Evolutionary conservation across 2,113 vertebrate species (phyloP), one percentile per base, ranked within the genome.

Genomic region (Neogale vison): DNA sequence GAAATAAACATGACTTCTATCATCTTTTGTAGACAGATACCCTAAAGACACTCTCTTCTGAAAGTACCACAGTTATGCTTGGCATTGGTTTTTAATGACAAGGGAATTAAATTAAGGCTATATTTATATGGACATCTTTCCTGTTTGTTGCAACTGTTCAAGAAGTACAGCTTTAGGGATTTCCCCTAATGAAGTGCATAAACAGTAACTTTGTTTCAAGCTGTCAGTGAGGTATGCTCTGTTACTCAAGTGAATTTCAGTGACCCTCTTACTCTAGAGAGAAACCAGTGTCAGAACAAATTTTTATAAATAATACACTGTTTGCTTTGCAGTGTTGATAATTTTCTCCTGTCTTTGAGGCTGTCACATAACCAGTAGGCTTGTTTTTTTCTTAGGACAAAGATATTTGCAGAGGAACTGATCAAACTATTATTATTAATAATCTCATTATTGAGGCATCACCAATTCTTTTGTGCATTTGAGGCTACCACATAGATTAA

Each of bases 361-460:
- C 81, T 96, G 71, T 88, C 92, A 90, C 45, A 88, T 90, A 95
- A 96, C 86, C 67, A 88, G 63, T 59, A 96, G 42, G 81, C 74
- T 92, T 89, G 69, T 87, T 97, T 90, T 90, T 93, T 96, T 96
- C 92, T 90, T 77, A 95, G 69, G 94, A 96, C 95, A 97, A 93
- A 96, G 69, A 55, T 88, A 72, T 95, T 96, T 97, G 57, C 92
- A 83, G 71, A 95, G 76, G 90, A 96, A 67, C 88, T 86, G 92
- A 95, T 98, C 92, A 96, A 88, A 97, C 69, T 84, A 93, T 94
- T 97, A 83, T 97, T 95, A 95, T 85, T 97, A 97, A 95, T 92
- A 93, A 97, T 95, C 92, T 97, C 84, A 95, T 96, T 95, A 84
- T 89, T 36, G 57, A 96, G 86, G 88, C 95, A 95, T 91, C 84